Evolutionary conservation across 2,888 invertebrate species (phyloP).

Genomic region (Cryptocephalus moraei): DNA sequence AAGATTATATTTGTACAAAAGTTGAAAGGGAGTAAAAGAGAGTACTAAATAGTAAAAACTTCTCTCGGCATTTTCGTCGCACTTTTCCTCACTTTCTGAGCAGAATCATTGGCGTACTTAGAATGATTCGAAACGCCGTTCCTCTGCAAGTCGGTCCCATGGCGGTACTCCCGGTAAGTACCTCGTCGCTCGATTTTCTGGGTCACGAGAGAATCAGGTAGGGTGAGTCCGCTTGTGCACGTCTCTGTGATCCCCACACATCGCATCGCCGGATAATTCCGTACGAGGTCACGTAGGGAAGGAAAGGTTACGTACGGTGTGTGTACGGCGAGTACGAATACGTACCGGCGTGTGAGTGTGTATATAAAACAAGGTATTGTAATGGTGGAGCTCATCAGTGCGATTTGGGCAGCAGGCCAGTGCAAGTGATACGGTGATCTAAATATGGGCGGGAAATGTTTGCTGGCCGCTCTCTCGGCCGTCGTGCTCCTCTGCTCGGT

Average conservation of each 20-base stretch:
- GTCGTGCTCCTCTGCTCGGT: conserved; percentile 30
- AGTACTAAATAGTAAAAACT: too few relatives aligned
- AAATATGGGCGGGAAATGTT: not conserved
- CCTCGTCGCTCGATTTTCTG: too few relatives aligned
- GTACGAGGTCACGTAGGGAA: conserved; percentile 12
- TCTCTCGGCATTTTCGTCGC: too few relatives aligned
- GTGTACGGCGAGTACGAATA: conserved; percentile 10
- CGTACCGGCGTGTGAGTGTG: conserved; percentile 8
- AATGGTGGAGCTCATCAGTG: conserved; percentile 30
- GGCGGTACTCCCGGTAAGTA: too few relatives aligned
- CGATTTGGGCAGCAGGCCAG: conserved; percentile 17
- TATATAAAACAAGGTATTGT: conserved; percentile 32
- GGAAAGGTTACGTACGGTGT: conserved; percentile 12
- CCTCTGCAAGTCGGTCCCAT: too few relatives aligned
- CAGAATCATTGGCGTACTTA: too few relatives aligned
- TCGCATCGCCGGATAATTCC: not conserved
- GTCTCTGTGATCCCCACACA: not conserved
- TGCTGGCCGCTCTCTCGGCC: conserved; percentile 9
- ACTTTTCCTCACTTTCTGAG: too few relatives aligned
- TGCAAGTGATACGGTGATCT: conserved; percentile 20
- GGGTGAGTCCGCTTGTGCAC: not conserved
- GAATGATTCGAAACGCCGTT: too few relatives aligned
- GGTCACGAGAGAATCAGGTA: too few relatives aligned
- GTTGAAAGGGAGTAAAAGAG: too few relatives aligned
- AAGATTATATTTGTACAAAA: too few relatives aligned